phyloP scores from a whole-genome alignment of 2,797 vertebrate genomes.

The Taeniopygia guttata region DNA sequence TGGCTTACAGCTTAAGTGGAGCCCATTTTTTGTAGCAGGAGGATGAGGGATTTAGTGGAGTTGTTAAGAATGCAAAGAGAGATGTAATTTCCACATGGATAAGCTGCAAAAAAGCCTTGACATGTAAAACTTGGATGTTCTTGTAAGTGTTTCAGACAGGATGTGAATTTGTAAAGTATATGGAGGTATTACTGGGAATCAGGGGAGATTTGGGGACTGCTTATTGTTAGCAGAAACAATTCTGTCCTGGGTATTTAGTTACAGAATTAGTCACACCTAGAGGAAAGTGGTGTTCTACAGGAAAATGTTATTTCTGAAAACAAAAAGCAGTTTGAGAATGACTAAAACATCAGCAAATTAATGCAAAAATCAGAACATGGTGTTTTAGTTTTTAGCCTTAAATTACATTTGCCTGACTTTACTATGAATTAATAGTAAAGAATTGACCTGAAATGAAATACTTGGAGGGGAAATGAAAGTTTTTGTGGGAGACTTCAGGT shows the following conservation, averaged over 20 bases:
- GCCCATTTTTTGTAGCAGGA: neutral
- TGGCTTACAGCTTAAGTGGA: neutral
- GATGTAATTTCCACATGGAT: neutral
- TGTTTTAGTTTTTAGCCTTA: neutral
- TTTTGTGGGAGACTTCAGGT: neutral
- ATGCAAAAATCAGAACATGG: neutral
- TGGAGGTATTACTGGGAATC: neutral
- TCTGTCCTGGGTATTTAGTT: neutral
- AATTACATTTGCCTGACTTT: neutral
- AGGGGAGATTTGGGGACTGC: neutral
- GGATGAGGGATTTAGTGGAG: neutral
- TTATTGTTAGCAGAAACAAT: neutral
- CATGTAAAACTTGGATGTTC: neutral
- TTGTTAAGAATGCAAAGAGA: neutral
- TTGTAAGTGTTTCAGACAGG: neutral
- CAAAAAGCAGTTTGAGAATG: neutral
- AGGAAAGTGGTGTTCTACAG: neutral
- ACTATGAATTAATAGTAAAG: neutral
- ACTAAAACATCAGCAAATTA: neutral
- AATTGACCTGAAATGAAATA: neutral
- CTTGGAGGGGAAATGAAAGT: neutral
- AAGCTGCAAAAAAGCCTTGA: neutral
- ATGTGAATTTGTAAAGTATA: neutral
- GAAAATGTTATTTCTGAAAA: neutral
- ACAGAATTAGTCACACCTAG: neutral